Percentiles rank a stretch among this genome's conserved stretches.
Conservation (phyloP, 2,113 vertebrate species). For the Ranitomeya variabilis region DNA sequence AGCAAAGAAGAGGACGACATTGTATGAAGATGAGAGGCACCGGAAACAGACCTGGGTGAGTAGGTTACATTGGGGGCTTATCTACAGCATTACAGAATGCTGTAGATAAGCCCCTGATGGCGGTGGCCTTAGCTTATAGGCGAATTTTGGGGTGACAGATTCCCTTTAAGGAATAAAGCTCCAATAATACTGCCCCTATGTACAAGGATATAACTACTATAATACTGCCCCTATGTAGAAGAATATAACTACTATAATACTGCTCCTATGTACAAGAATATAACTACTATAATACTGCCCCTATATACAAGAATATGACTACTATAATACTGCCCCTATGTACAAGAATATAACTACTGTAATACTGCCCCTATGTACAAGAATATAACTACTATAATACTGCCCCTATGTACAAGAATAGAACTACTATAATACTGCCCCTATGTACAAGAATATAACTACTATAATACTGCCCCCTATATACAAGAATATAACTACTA, state of each 20-base stretch:
- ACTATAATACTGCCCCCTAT: neutral
- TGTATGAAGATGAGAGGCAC: too few relatives aligned
- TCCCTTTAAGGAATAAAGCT: neutral
- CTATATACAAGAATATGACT: too few relatives aligned
- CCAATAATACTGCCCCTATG: neutral
- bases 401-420: too few relatives aligned
- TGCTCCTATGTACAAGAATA: neutral
- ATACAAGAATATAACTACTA: neutral
- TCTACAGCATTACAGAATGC: too few relatives aligned
- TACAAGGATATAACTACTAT: neutral
- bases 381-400: conserved; percentile 2
- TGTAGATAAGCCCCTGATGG: too few relatives aligned
- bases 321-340: neutral
- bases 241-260: neutral
- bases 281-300: neutral
- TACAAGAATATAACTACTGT: neutral
- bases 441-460: neutral
- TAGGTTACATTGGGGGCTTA: too few relatives aligned
- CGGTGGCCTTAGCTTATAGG: too few relatives aligned
- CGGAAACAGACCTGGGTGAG: too few relatives aligned
- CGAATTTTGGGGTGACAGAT: too few relatives aligned
- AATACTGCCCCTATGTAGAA: neutral
- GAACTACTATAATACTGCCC: neutral
- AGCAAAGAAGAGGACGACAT: too few relatives aligned
- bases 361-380: neutral